Base-by-base conservation (phyloP, 2,888 invertebrate species). In the Eupithecia abbreviata region DNA sequence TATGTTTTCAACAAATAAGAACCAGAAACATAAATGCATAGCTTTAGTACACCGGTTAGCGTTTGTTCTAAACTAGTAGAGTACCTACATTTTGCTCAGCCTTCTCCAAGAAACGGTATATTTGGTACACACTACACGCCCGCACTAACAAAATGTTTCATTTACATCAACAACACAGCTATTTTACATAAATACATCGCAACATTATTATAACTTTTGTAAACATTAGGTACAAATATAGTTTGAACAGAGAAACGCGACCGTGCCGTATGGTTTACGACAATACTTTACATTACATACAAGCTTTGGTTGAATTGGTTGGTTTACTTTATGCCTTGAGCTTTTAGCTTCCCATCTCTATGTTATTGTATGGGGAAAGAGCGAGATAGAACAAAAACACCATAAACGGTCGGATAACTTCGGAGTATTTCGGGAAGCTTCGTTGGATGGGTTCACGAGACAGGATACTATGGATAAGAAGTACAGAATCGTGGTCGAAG, bases 281-380 rank as follows among this genome's bases (percentile, higher is more conserved):
- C 71, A 68, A 67, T 58, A 9, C 55, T 58, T 18, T 42, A 42
- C 42, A 1, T 18, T 42, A 42, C 42, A 1, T 30, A 30, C 30
- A 30, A 41, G 42, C 66, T 66, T 41, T 42, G 15, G 30, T 30
- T 1, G 30, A 1, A 1, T 30, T 30, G 30, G 30, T 30, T 30
- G 30, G 30, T 30, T 30, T n/a, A n/a, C n/a, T n/a, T n/a, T 30
- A 30, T 30, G 71, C 73, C 88, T 89, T 88, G 84, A 84, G 89
- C 89, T 88, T 88, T 88, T 82, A 77, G 73, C 71, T 82, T 10
- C 18, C 62, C 30, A 82, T 85, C 85, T 84, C 74, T 79, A 79
- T 91, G 91, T 91, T 93, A 92, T 92, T 90, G 90, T 90, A 87
- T 84, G 88, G 85, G 78, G 90, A 81, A 82, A 86, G 92, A 94